phyloP scores from a whole-genome alignment of 2,797 vertebrate genomes.

The Ctenochaetus hawaiiensis region DNA sequence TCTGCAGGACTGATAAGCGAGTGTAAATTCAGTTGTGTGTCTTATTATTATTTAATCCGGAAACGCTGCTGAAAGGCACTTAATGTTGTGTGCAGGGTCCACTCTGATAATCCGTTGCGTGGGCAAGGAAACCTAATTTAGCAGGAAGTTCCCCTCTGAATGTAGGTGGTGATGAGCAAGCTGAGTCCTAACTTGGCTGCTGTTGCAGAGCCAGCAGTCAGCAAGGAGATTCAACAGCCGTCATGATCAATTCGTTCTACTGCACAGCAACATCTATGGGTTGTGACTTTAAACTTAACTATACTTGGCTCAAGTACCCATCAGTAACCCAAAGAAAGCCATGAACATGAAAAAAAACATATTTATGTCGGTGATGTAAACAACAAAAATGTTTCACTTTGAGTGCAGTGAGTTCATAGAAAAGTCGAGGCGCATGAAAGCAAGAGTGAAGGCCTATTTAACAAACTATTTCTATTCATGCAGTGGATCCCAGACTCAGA shows the following conservation, averaged over 20 bases:
- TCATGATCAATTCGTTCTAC: not conserved
- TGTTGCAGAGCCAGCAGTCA: not conserved
- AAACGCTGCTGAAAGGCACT: not conserved
- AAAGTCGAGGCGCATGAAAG: conserved; percentile 37
- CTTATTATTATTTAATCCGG: not conserved
- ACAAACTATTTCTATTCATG: conserved; percentile 39
- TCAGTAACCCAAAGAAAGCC: not conserved
- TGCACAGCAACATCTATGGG: not conserved
- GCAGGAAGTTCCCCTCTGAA: not conserved
- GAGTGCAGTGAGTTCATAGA: conserved; percentile 1
- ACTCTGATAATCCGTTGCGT: not conserved
- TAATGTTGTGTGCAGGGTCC: not conserved
- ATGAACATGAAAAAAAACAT: not conserved
- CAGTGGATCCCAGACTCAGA: not conserved
- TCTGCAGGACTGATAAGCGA: not conserved
- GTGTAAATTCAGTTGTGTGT: not conserved
- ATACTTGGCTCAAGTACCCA: not conserved
- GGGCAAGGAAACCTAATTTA: not conserved
- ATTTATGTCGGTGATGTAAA: not conserved
- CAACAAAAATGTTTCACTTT: not conserved
- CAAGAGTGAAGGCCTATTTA: conserved; percentile 30
- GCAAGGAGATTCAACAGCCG: not conserved
- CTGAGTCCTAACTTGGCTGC: conserved; percentile 1
- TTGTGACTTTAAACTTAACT: not conserved
- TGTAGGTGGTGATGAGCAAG: not conserved